Base-by-base conservation (phyloP, 2,797 vertebrate species). In the Peromyscus melanophrys region DNA sequence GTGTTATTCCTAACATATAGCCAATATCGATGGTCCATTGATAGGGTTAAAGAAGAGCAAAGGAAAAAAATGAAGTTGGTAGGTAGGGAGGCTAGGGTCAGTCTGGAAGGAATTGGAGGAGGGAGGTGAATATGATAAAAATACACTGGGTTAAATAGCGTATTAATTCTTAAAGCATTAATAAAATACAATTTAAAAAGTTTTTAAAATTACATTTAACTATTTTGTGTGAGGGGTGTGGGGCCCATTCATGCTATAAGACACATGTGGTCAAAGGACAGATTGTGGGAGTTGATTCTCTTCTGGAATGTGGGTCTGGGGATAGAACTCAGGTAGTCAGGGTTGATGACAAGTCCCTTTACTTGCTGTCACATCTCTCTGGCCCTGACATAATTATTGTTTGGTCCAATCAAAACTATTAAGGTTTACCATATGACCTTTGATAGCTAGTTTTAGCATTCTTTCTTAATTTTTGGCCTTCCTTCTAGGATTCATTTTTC, bases 61-160 rank as follows among this genome's bases (percentile, higher is more conserved):
- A 73, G 69, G 9, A n/a, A 16, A 57, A 82, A 82, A n/a, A 27
- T 59, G n/a, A 59, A 40, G 12, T 40, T 59, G 55, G n/a, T 59
- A 23, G 21, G 2, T 57, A 37, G 52, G 12, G 55, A 29, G 23
- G n/a, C 4, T 13, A n/a, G 23, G 0, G 3, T 29, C 1, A 7
- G 0, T 27, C 6, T 16, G 13, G 37, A 40, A 43, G 37, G 25
- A 75, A 19, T 11, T 40, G 57, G n/a, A 83, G 25, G 21, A 83
- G 37, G 25, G 57, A 82, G 37, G 25, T 40, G n/a, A 17, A 16
- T 61, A 6, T 19, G 8, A 43, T 6, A 25, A 83, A 83, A 61
- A 43, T 17, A 29, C 8, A 43, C 37, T 19, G 25, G 14, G 29
- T 43, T 43, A 40, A 61, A 31, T 43, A 40, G 29, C 17, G 1